phyloP scores from a whole-genome alignment of 2,888 invertebrate species.

The Belgica antarctica region DNA sequence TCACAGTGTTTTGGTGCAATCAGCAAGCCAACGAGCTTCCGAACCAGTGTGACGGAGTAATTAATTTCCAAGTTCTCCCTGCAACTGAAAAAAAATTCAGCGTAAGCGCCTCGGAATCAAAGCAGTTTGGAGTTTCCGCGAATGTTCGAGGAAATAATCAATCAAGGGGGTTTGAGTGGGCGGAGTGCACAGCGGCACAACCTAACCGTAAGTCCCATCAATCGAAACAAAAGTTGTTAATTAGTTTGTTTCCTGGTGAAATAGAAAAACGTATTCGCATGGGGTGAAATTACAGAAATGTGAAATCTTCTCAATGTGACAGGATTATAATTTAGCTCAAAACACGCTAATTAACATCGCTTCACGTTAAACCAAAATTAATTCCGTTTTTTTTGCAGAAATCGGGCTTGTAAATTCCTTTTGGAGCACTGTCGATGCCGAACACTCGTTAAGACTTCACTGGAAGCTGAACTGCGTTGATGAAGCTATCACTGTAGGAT shows the following conservation, averaged over 20 bases:
- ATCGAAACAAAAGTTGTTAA: background rate
- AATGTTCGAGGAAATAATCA: background rate
- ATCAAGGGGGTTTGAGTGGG: conserved; percentile 17
- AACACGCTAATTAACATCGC: no score
- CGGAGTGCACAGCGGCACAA: conserved; percentile 35
- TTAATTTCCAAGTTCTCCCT: background rate
- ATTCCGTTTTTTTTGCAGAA: no score
- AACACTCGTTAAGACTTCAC: background rate
- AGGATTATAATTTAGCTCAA: no score
- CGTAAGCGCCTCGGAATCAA: background rate
- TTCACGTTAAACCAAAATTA: no score
- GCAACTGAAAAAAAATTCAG: background rate
- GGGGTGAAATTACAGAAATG: no score
- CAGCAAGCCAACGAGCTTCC: conserved; percentile 27
- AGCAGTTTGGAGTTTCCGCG: conserved; percentile 25
- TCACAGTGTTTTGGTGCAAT: conserved; percentile 30
- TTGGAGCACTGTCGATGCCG: background rate
- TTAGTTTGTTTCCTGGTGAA: background rate
- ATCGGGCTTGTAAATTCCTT: conserved; percentile 29
- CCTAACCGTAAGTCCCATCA: conserved; percentile 18
- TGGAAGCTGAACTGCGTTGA: conserved; percentile 41
- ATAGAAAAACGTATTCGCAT: no score
- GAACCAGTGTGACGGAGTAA: conserved; percentile 28
- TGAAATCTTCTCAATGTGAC: no score
- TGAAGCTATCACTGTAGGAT: conserved; percentile 16